Conservation (phyloP, 2,888 invertebrate genomes). For the Tortricodes alternella region DNA sequence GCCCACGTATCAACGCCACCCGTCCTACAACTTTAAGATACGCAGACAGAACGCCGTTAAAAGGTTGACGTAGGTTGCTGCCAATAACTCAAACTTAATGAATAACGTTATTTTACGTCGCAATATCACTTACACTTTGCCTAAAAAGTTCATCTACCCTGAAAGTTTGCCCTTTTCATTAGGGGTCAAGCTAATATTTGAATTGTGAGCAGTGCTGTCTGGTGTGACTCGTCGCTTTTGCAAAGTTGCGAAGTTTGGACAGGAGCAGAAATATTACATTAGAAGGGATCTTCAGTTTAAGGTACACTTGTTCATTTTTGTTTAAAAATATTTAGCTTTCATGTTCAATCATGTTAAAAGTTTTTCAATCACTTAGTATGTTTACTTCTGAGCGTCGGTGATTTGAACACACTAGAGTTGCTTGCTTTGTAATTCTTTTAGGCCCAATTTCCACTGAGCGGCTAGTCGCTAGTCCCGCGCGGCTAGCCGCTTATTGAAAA, state of each 20-base stretch:
- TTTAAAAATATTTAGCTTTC: neutral
- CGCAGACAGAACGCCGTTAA: no score
- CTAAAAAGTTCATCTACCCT: neutral
- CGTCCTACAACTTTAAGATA: no score
- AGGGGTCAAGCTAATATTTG: constrained; percentile 4
- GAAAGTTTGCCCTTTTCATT: constrained; percentile 7
- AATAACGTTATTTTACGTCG: no score
- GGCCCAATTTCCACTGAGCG: no score
- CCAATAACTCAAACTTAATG: neutral
- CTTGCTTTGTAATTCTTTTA: no score
- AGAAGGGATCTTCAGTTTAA: neutral
- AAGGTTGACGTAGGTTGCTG: no score
- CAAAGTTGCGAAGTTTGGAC: constrained; percentile 3
- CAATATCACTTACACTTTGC: no score
- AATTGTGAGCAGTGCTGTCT: neutral
- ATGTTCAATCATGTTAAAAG: neutral
- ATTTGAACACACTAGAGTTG: no score
- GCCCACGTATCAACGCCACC: no score
- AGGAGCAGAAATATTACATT: constrained; percentile 8
- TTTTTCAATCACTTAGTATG: neutral
- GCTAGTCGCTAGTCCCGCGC: no score
- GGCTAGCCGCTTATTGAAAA: no score
- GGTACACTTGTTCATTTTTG: neutral
- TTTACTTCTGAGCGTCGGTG: neutral
- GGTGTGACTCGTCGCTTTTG: neutral